Evolutionary conservation across 2,113 vertebrate species (phyloP).

Genomic region (Typhlomys cinereus): DNA sequence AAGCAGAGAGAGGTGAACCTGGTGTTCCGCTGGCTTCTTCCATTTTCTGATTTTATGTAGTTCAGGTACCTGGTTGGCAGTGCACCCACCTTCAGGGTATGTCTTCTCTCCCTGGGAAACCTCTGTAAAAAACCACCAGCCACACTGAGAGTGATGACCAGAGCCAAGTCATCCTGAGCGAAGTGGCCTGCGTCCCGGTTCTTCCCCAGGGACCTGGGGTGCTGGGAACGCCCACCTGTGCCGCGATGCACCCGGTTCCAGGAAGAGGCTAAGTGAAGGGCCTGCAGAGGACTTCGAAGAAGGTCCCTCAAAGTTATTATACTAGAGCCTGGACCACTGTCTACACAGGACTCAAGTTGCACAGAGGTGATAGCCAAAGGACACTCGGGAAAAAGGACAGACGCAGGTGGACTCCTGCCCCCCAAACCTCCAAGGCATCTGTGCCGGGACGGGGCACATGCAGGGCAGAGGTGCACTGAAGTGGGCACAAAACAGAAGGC

Average conservation of each 20-base stretch:
- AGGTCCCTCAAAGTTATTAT: background rate
- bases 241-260: background rate
- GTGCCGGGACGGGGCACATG: too few species aligned
- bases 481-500: too few species aligned
- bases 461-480: too few species aligned
- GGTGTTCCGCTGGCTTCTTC: background rate
- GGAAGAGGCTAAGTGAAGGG: background rate
- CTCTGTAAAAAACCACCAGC: background rate
- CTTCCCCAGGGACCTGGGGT: fast-evolving
- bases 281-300: fast-evolving
- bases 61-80: background rate
- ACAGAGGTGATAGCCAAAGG: background rate
- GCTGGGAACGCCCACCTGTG: fast-evolving
- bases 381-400: background rate
- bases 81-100: background rate
- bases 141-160: background rate
- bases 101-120: background rate
- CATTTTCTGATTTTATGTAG: background rate
- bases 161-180: too few species aligned
- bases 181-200: background rate
- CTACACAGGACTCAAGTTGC: too few species aligned
- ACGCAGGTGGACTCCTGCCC: background rate
- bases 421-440: too few species aligned
- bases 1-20: background rate
- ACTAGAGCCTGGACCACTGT: background rate